Evolutionary conservation across 1,140 invertebrate species (phyloP), one percentile per base, ranked within the genome.

Genomic region (Drosophila equinoxialis): DNA sequence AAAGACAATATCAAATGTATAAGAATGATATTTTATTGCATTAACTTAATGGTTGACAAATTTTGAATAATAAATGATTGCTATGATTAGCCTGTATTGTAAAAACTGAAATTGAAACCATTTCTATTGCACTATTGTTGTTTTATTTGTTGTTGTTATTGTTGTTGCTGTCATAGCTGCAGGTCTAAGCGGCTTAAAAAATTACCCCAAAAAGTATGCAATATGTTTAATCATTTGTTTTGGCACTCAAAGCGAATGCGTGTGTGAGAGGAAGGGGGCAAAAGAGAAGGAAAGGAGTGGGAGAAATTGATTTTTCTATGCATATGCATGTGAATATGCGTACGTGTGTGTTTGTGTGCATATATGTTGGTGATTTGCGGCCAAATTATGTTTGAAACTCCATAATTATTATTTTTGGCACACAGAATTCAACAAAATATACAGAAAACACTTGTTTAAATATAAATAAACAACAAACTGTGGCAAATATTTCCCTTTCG

Each of bases 311-410:
- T 51, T 51, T 51, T 51, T 17, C 14, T 58, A 35, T 37, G 14
- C 26, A 30, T 55, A 17, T 55, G 20, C 30, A 11, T 30, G 11
- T 0, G 2, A 26, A 26, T 26, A 26, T 55, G 23, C n/a, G 10
- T 57, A 13, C n/a, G 11, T 33, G 54, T 14, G 5, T 33, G 30
- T 58, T n/a, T 14, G 30, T 59, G 33, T 20, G 14, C 35, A 6
- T 35, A 6, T 59, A 33, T 17, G 14, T 37, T 37, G 14, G 57
- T 37, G 57, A 59, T 59, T 59, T 59, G 57, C 35, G 57, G 57
- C 33, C 6, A 59, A 59, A 59, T 59, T 59, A 59, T 59, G 33
- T 37, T 63, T 63, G 17, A 63, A 63, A 63, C 39, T 11, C 61
- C 20, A 63, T 63, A 51, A 51, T 51, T 51, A 51, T 51, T 51